Conservation (phyloP, 2,888 invertebrate genomes). For the Netelia fuscicornis region DNA sequence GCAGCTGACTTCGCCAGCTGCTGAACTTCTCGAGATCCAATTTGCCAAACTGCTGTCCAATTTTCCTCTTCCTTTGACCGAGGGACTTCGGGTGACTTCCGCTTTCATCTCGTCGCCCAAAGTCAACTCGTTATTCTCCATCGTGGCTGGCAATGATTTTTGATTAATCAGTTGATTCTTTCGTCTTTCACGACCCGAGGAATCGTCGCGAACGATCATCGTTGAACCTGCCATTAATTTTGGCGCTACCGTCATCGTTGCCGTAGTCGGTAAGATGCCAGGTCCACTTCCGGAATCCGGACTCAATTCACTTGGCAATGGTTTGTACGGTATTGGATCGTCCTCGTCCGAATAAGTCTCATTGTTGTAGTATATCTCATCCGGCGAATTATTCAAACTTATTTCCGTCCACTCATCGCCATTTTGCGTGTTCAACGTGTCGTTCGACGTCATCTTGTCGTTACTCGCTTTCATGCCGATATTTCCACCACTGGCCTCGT, state of each 20-base stretch:
- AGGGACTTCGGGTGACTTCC: slow-evolving; percentile 84
- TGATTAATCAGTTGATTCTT: slow-evolving; percentile 83
- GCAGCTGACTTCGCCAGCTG: slow-evolving; percentile 83
- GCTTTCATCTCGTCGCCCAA: slow-evolving; percentile 78
- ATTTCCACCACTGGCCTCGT: slow-evolving; percentile 57
- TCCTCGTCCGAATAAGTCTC: slow-evolving; percentile 85
- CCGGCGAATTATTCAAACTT: slow-evolving; percentile 89
- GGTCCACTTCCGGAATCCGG: slow-evolving; percentile 74
- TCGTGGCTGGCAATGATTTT: slow-evolving; percentile 85
- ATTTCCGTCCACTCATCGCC: slow-evolving; percentile 91
- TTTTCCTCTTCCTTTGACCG: slow-evolving; percentile 82
- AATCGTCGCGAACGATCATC: slow-evolving; percentile 68
- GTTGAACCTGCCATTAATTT: slow-evolving; percentile 47
- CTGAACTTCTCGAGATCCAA: slow-evolving; percentile 87
- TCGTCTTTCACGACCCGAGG: slow-evolving; percentile 70
- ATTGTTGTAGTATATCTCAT: slow-evolving; percentile 87
- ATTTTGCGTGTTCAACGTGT: slow-evolving; percentile 76
- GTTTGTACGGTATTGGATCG: slow-evolving; percentile 85
- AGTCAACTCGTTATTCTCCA: slow-evolving; percentile 78
- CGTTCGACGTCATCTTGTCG: slow-evolving; percentile 55
- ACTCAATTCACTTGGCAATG: slow-evolving; percentile 82
- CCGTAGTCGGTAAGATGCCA: slow-evolving; percentile 72
- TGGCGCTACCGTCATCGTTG: slow-evolving; percentile 47
- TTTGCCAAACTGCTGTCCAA: slow-evolving; percentile 86
- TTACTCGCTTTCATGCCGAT: slow-evolving; percentile 67